A percentile compares a stretch with the other conserved stretches of the same genome.
These are phyloP conservation scores for Drosophila kikkawai DNA, from an alignment of 1,140 invertebrate species.

Conservation along the genomic window DNA sequence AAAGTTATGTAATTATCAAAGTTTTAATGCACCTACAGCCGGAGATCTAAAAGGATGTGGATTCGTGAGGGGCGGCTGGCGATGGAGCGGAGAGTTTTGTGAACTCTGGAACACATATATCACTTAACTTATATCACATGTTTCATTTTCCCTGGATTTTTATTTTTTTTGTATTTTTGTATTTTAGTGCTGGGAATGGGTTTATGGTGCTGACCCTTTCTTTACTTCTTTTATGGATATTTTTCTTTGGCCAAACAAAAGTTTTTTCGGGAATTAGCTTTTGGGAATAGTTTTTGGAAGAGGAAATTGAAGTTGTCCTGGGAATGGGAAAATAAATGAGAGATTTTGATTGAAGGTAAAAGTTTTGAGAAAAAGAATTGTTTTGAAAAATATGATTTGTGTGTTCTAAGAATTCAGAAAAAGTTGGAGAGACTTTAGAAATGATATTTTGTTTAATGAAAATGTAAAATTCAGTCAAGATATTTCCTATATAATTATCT, in stretches of 20 bases:
- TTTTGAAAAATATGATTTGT: neutral
- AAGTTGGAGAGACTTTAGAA: fast-evolving
- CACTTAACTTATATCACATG: slow-evolving; percentile 55
- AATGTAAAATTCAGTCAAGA: neutral
- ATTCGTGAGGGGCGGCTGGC: neutral
- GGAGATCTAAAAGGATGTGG: slow-evolving; percentile 38
- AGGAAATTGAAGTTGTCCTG: slow-evolving; percentile 32
- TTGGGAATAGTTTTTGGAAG: slow-evolving; percentile 27
- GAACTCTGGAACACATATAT: slow-evolving; percentile 36
- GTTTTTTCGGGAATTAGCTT: slow-evolving; percentile 40
- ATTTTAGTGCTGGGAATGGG: slow-evolving; percentile 1
- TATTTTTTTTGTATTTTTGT: neutral
- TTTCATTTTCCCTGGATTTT: slow-evolving; percentile 33
- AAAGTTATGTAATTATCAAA: slow-evolving; percentile 83
- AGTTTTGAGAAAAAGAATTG: neutral
- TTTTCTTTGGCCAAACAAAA: slow-evolving; percentile 31
- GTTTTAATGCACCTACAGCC: slow-evolving; percentile 74
- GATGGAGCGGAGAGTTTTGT: slow-evolving; percentile 1
- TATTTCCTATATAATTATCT: neutral
- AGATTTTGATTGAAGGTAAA: slow-evolving; percentile 6
- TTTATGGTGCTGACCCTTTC: slow-evolving; percentile 36
- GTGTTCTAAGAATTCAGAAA: neutral
- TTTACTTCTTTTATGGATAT: slow-evolving; percentile 29
- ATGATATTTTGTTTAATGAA: neutral
- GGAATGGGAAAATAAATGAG: slow-evolving; percentile 11